phyloP scores from a whole-genome alignment of 1,140 invertebrate species.

The Drosophila sturtevanti region DNA sequence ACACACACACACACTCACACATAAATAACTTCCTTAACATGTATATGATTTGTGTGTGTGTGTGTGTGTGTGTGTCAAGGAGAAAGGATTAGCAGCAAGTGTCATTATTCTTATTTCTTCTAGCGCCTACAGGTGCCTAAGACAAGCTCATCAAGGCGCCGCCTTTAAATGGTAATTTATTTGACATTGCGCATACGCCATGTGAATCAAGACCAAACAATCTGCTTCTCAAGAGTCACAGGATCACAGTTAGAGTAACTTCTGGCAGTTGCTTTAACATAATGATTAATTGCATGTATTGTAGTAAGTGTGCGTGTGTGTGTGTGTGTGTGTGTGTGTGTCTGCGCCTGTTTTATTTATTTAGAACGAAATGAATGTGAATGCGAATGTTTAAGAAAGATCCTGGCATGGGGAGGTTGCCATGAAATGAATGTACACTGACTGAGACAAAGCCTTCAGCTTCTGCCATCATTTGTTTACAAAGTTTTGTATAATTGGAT shows the following conservation, averaged over 20 bases:
- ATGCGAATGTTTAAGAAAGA: background rate
- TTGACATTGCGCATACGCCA: conserved; percentile 76
- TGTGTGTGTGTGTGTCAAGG: background rate
- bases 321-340: background rate
- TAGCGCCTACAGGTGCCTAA: conserved; percentile 25
- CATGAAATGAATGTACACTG: background rate
- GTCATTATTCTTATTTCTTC: background rate
- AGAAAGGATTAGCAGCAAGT: conserved; percentile 38
- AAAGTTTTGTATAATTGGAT: background rate
- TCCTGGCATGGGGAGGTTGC: background rate
- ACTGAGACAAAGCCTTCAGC: background rate
- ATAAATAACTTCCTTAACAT: background rate
- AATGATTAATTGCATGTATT: conserved; percentile 71
- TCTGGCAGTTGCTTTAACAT: conserved; percentile 62
- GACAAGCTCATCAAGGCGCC: conserved; percentile 22
- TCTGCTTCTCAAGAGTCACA: conserved; percentile 27
- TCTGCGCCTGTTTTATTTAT: conserved; percentile 61
- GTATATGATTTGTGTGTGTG: background rate
- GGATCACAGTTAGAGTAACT: conserved; percentile 14
- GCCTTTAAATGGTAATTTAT: conserved; percentile 66
- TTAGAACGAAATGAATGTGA: conserved; percentile 61
- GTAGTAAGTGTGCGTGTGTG: conserved; percentile 8
- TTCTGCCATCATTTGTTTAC: background rate
- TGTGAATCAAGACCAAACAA: conserved; percentile 56
- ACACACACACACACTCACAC: no score